A percentile compares a stretch with the other conserved stretches of the same genome.
Conservation (phyloP, 1,140 invertebrate genomes). For the Aleiodes sp. region DNA sequence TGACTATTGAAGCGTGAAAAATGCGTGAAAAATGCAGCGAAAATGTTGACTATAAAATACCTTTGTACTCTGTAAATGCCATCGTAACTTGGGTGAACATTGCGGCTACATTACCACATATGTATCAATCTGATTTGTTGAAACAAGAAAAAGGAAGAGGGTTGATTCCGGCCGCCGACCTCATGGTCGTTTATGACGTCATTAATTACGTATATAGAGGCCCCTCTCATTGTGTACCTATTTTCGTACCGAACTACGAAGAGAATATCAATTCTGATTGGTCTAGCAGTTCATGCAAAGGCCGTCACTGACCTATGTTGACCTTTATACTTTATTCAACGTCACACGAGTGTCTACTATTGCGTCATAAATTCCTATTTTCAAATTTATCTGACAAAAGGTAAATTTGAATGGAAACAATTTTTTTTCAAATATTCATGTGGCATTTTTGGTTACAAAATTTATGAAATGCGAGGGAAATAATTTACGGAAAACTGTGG, state of each 20-base stretch:
- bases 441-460: too few relatives aligned
- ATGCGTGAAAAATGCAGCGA: not conserved
- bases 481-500: too few relatives aligned
- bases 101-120: too few relatives aligned
- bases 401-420: too few relatives aligned
- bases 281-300: not conserved
- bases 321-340: not conserved
- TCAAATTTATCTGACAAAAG: too few relatives aligned
- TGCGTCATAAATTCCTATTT: too few relatives aligned
- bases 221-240: not conserved
- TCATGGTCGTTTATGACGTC: constrained; percentile 19
- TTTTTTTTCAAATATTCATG: too few relatives aligned
- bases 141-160: not conserved
- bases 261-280: not conserved
- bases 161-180: constrained; percentile 17
- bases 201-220: constrained; percentile 16
- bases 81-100: not conserved
- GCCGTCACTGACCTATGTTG: constrained; percentile 10
- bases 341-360: too few relatives aligned
- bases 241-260: not conserved
- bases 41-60: not conserved
- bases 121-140: not conserved
- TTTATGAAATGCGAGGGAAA: too few relatives aligned
- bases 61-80: not conserved
- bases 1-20: too few relatives aligned